These are phyloP conservation scores for Ptychochromis oligacanthus DNA, from an alignment of 2,113 vertebrate genomes.

Conservation along the genomic window DNA sequence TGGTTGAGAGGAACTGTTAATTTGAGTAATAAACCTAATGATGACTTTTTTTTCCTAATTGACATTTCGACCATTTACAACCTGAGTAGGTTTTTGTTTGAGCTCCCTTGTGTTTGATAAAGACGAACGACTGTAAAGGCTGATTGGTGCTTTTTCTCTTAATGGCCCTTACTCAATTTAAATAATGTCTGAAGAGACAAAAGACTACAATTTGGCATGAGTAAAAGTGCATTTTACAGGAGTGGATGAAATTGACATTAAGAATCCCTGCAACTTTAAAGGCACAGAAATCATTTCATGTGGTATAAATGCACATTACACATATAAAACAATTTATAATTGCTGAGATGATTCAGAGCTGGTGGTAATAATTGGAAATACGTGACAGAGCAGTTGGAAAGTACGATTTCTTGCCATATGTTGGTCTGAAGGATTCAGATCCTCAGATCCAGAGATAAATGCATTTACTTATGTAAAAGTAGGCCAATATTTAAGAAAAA, in stretches of 20 bases:
- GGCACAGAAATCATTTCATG: slow-evolving; percentile 36
- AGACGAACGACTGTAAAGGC: slow-evolving; percentile 65
- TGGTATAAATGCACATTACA: slow-evolving; percentile 35
- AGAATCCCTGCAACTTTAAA: slow-evolving; percentile 40
- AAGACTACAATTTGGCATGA: slow-evolving; percentile 44
- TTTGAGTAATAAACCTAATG: slow-evolving; percentile 79
- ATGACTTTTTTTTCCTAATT: slow-evolving; percentile 77
- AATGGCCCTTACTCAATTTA: slow-evolving; percentile 67
- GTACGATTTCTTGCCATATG: background rate
- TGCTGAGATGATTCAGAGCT: slow-evolving; percentile 16
- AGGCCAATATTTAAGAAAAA: background rate
- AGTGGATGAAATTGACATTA: slow-evolving; percentile 46
- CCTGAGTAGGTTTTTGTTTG: slow-evolving; percentile 78
- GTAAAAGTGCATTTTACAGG: slow-evolving; percentile 54
- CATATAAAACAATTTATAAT: background rate
- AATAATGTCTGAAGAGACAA: slow-evolving; percentile 69
- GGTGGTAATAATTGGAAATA: background rate
- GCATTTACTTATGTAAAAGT: background rate
- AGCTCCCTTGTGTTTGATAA: slow-evolving; percentile 75
- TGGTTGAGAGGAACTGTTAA: slow-evolving; percentile 76
- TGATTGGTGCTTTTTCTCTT: slow-evolving; percentile 69
- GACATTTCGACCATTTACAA: slow-evolving; percentile 84
- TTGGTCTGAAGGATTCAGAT: background rate
- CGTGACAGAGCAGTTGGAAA: background rate
- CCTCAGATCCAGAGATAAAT: background rate